phyloP scores from a whole-genome alignment of 2,797 vertebrate species.

The Varecia variegata region DNA sequence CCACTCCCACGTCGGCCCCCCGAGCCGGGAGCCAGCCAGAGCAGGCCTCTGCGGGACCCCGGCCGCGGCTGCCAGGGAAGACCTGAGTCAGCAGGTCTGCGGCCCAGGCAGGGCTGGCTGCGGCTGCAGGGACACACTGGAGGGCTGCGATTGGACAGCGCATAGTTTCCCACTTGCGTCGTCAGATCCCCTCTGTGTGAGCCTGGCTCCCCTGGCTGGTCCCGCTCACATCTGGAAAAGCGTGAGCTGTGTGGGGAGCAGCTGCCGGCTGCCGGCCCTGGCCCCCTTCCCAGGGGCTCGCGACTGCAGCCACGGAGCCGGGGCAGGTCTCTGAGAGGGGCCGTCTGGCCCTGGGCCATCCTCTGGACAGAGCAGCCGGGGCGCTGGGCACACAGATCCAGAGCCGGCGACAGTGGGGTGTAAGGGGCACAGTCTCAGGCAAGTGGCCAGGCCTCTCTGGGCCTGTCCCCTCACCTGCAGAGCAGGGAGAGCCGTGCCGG shows the following conservation, averaged over 20 bases:
- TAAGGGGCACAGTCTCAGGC: fast-evolving
- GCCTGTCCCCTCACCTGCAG: neutral
- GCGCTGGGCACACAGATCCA: neutral
- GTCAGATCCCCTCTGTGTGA: constrained; percentile 75
- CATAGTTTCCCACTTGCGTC: constrained; percentile 86
- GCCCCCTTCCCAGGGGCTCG: neutral
- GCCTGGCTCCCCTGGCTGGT: constrained; percentile 74
- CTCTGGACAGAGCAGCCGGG: neutral
- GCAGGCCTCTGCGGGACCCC: neutral
- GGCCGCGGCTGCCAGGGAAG: constrained; percentile 62
- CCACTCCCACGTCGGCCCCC: neutral
- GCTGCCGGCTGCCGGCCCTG: neutral
- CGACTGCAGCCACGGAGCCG: neutral
- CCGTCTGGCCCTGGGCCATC: neutral
- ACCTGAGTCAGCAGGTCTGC: constrained; percentile 87
- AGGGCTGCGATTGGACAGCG: constrained; percentile 82
- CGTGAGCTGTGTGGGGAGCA: neutral
- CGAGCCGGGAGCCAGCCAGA: neutral
- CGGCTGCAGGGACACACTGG: constrained; percentile 80
- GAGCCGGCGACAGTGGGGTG: neutral
- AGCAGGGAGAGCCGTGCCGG: neutral
- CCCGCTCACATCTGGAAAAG: constrained; percentile 83
- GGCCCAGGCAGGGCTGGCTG: constrained; percentile 63
- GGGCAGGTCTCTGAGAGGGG: neutral
- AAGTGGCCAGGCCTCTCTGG: neutral